Conservation (phyloP, 2,888 invertebrate genomes). For the Conomelus anceps region DNA sequence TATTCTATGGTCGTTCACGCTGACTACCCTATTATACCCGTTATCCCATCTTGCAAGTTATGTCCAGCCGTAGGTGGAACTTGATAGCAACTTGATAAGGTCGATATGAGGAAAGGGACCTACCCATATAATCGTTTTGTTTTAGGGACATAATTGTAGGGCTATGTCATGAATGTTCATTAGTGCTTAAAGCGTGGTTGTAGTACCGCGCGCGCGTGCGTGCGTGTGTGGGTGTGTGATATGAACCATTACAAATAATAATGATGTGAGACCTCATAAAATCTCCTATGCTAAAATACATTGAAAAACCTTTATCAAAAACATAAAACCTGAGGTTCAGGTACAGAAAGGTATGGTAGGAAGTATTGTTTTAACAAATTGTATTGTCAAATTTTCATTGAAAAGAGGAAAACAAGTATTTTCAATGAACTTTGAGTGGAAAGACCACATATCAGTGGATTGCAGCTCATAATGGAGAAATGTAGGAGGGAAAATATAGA, state of each 20-base stretch:
- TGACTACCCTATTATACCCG: background rate
- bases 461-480: too few species aligned
- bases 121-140: background rate
- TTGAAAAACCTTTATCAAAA: too few species aligned
- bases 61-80: background rate
- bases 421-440: too few species aligned
- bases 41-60: background rate
- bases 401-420: too few species aligned
- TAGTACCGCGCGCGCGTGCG: background rate
- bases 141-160: background rate
- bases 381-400: too few species aligned
- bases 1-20: background rate
- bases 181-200: background rate
- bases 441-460: too few species aligned
- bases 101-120: background rate
- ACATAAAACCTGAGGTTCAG: too few species aligned
- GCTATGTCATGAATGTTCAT: background rate
- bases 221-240: background rate
- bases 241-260: background rate
- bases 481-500: too few species aligned
- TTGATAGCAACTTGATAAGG: background rate
- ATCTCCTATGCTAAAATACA: background rate
- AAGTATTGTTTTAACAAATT: too few species aligned
- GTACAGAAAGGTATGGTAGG: too few species aligned
- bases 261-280: background rate